Percentiles rank a stretch among this genome's conserved stretches.
Conservation (phyloP, 2,888 invertebrate genomes). For the Coleophora deauratella region DNA sequence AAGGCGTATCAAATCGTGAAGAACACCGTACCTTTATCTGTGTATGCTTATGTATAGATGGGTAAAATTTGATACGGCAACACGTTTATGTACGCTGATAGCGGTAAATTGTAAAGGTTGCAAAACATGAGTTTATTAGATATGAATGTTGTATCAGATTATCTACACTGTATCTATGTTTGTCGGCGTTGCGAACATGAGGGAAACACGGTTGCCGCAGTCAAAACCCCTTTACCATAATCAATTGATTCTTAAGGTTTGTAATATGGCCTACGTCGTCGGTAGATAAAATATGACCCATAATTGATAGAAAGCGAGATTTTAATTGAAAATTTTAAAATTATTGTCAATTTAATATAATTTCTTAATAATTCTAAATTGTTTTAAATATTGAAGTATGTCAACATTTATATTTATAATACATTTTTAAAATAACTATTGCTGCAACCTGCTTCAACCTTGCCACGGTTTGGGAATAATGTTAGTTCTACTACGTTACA, state of each 20-base stretch:
- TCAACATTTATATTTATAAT: no score
- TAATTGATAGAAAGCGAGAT: no score
- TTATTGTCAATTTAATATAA: slow-evolving; percentile 27
- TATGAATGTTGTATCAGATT: slow-evolving; percentile 63
- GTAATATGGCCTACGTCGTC: no score
- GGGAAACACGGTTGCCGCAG: slow-evolving; percentile 23
- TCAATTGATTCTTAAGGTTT: not conserved
- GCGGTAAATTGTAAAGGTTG: slow-evolving; percentile 60
- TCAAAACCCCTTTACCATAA: slow-evolving; percentile 23
- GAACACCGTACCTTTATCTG: slow-evolving; percentile 32
- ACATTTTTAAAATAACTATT: no score
- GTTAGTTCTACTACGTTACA: no score
- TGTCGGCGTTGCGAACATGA: slow-evolving; percentile 32
- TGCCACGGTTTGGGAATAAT: no score
- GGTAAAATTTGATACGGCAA: slow-evolving; percentile 46
- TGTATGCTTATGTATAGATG: slow-evolving; percentile 28
- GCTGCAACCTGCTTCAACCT: no score
- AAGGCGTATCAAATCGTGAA: slow-evolving; percentile 12
- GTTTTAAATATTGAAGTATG: no score
- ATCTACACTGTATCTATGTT: slow-evolving; percentile 44
- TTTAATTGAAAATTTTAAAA: no score
- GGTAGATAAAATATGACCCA: no score
- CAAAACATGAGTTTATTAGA: slow-evolving; percentile 66
- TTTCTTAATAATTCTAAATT: no score
- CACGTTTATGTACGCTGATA: slow-evolving; percentile 56